These are phyloP conservation scores for Pyralis farinalis DNA, from an alignment of 2,888 invertebrate genomes.

Conservation along the genomic window DNA sequence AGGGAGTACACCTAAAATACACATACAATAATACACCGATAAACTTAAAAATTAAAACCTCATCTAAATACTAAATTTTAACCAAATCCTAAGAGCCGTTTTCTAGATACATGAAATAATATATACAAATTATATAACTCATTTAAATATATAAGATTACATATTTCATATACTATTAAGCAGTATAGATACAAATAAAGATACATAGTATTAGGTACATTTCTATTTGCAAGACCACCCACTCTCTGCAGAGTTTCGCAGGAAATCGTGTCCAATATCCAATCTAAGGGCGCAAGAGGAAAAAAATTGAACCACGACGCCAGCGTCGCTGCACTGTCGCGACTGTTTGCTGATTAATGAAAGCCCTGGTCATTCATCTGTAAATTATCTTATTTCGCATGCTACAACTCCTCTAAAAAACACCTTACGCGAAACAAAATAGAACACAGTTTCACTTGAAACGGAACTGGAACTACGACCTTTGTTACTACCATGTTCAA, in stretches of 20 bases:
- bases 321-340: constrained; percentile 74
- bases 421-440: not conserved
- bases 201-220: constrained; percentile 1
- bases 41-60: no score
- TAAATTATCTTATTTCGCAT: constrained; percentile 40
- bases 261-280: constrained; percentile 78
- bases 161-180: no score
- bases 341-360: constrained; percentile 78
- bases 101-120: no score
- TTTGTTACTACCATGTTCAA: constrained; percentile 28
- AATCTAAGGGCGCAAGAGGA: constrained; percentile 75
- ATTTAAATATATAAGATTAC: no score
- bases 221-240: constrained; percentile 57
- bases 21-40: no score
- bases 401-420: constrained; percentile 10
- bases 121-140: no score
- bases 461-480: constrained; percentile 17
- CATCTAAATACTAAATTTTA: no score
- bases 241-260: constrained; percentile 63
- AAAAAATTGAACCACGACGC: constrained; percentile 75
- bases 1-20: no score
- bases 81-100: no score
- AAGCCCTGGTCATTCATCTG: constrained; percentile 65
- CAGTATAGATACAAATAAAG: no score
- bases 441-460: constrained; percentile 19